Conservation (phyloP, 2,888 invertebrate genomes). For the Leptinotarsa juncta region DNA sequence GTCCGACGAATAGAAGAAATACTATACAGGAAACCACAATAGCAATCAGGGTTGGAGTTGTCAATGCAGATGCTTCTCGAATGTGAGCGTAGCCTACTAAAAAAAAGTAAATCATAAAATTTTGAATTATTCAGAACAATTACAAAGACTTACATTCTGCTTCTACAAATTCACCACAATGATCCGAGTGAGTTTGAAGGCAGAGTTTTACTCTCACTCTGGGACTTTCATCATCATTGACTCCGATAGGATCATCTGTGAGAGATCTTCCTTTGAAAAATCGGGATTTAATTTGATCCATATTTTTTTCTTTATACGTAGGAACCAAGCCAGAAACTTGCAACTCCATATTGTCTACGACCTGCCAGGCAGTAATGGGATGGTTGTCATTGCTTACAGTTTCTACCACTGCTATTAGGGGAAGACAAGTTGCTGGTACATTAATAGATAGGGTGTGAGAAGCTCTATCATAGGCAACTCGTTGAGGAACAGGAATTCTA, state of each 20-base stretch:
- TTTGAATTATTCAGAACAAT: not conserved
- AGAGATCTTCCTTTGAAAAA: constrained; percentile 67
- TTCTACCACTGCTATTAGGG: constrained; percentile 82
- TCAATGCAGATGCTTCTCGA: constrained; percentile 80
- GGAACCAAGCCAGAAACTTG: constrained; percentile 75
- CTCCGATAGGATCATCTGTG: constrained; percentile 69
- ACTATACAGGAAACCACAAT: constrained; percentile 84
- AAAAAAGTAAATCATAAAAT: constrained; percentile 48
- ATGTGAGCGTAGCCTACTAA: constrained; percentile 85
- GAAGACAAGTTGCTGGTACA: constrained; percentile 82
- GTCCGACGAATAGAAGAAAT: constrained; percentile 80
- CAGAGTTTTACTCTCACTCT: constrained; percentile 85
- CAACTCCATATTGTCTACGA: constrained; percentile 25
- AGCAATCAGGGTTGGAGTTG: constrained; percentile 82
- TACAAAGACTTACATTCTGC: constrained; percentile 79
- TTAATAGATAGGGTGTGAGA: constrained; percentile 82
- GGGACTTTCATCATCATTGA: constrained; percentile 74
- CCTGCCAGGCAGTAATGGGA: constrained; percentile 73
- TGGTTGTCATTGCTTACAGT: constrained; percentile 72
- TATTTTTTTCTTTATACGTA: constrained; percentile 77
- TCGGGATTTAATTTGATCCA: constrained; percentile 73
- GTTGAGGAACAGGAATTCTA: constrained; percentile 82
- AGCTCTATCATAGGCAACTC: constrained; percentile 86
- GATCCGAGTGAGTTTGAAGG: constrained; percentile 81
- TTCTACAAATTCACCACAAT: constrained; percentile 85